Evolutionary conservation across 2,888 invertebrate genomes (phyloP), one percentile per base, ranked within the genome.

Genomic region (Tribolium freemani): DNA sequence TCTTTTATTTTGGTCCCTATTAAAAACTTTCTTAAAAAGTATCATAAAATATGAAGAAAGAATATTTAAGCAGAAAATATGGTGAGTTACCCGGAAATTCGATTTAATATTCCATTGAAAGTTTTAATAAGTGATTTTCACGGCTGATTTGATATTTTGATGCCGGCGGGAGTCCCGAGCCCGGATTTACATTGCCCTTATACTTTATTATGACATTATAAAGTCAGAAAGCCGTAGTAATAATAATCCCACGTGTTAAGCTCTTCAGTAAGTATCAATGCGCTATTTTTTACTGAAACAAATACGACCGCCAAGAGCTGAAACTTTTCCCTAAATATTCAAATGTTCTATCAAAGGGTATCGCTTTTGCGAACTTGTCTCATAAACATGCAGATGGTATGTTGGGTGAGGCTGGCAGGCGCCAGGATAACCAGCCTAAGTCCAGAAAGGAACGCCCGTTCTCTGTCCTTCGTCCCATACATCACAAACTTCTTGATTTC

Each of bases 321-420:
- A 68, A 68, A 68, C 67, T 74, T 73, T 71, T 72, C 70, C 38
- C 71, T 72, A 76, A 75, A 76, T 76, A 76, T 75, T 75, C 76
- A 76, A 73, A 74, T 74, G 72, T 58, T 70, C 68, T 75, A 75
- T 75, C 76, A 69, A 77, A 75, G 76, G 73, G 74, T 76, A 77
- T 78, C 75, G 76, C 71, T 72, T 76, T 77, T 70, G 68, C 44
- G 64, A 75, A 76, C 72, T 78, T 76, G 76, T 74, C 79, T 76
- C 73, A 77, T 77, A 76, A 79, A 76, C 73, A 75, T 76, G 77
- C 72, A 76, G 78, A 75, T 76, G 76, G 71, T 75, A 71, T 75
- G 73, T 75, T 71, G 76, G 60, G 66, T 66, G 61, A 46, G 46
- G 44, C 60, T 61, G 16, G 9, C 68, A 67, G 56, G 58, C 58